Base-by-base conservation (phyloP, 2,113 vertebrate genomes). In the Thomomys bottae region DNA sequence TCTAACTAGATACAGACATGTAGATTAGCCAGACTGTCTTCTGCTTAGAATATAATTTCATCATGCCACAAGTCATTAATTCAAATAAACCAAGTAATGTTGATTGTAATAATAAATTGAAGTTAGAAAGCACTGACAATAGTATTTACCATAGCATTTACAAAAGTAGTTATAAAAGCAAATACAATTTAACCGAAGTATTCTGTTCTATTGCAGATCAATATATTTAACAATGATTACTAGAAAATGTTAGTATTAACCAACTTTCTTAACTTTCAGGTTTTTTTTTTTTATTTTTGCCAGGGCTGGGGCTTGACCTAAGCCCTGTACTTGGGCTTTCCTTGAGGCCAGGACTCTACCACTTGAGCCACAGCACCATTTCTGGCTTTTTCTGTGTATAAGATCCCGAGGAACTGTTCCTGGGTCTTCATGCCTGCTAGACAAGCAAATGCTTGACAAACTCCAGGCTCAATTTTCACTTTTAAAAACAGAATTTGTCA, bases 401-500 rank as follows among this genome's bases (percentile, higher is more conserved):
- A n/a, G n/a, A n/a, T n/a, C n/a, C n/a, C n/a, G n/a, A n/a, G n/a
- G n/a, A n/a, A n/a, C n/a, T n/a, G n/a, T n/a, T n/a, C n/a, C n/a
- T n/a, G n/a, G n/a, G n/a, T n/a, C n/a, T n/a, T n/a, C n/a, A n/a
- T n/a, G n/a, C n/a, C n/a, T n/a, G n/a, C n/a, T n/a, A n/a, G n/a
- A n/a, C n/a, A n/a, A n/a, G n/a, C n/a, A n/a, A n/a, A n/a, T n/a
- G n/a, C n/a, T n/a, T n/a, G n/a, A n/a, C n/a, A n/a, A n/a, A n/a
- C n/a, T n/a, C n/a, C n/a, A n/a, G n/a, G n/a, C 26, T 70, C 32
- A 32, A 36, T 2, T 36, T 71, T 40, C 21, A 26, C 2, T 67
- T 36, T 72, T 23, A 76, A 88, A 83, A 84, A 20, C 6, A 70
- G 78, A 94, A 84, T 73, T 30, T 82, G 15, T 76, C 28, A 75